These are phyloP conservation scores for Poeciliopsis prolifica DNA, from an alignment of 2,113 vertebrate species.

Conservation along the genomic window DNA sequence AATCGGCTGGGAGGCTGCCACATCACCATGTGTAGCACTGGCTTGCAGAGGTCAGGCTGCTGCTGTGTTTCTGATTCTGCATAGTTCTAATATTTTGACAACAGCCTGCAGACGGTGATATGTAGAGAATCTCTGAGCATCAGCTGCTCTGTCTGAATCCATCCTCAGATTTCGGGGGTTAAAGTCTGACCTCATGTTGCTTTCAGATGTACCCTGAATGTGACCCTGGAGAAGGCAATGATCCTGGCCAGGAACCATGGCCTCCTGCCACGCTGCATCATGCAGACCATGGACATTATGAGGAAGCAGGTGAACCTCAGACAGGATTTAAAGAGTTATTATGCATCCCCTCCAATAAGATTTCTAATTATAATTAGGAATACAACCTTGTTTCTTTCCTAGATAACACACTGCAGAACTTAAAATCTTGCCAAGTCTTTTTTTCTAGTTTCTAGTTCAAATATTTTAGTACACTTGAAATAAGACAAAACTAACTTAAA, in stretches of 20 bases:
- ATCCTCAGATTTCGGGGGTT: background rate
- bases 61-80: background rate
- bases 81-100: constrained; percentile 15
- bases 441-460: too few species aligned
- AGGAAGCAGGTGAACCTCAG: constrained; percentile 88
- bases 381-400: background rate
- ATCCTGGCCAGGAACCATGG: constrained; percentile 92
- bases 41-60: constrained; percentile 91
- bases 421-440: too few species aligned
- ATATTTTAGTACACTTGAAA: too few species aligned
- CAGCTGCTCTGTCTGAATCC: constrained; percentile 3
- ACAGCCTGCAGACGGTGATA: constrained; percentile 6
- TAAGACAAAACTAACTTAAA: too few species aligned
- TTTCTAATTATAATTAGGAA: background rate
- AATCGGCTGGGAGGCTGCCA: constrained; percentile 96
- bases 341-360: background rate
- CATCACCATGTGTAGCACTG: constrained; percentile 92
- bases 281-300: constrained; percentile 99
- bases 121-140: constrained; percentile 5
- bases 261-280: constrained; percentile 92
- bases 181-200: constrained; percentile 20
- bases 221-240: constrained; percentile 94
- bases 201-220: constrained; percentile 88
- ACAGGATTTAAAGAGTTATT: background rate
- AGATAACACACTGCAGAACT: too few species aligned